Conservation (phyloP, 2,888 invertebrate genomes). For the Limnephilus lunatus region DNA sequence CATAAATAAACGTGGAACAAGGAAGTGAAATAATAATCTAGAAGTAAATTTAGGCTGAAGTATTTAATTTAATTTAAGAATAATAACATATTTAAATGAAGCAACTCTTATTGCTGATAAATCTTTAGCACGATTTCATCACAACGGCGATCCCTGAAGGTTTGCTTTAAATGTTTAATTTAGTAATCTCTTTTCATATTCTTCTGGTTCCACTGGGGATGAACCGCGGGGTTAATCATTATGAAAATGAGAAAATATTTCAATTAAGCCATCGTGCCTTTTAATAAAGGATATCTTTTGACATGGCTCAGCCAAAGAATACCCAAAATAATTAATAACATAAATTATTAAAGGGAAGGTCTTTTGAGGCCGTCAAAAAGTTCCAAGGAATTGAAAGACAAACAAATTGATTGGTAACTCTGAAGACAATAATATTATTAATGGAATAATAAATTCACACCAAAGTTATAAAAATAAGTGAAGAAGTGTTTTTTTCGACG, state of each 20-base stretch:
- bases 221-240: constrained; percentile 48
- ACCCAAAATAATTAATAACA: constrained; percentile 50
- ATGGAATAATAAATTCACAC: constrained; percentile 22
- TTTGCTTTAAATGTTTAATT: constrained; percentile 29
- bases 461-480: neutral
- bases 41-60: neutral
- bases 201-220: constrained; percentile 14
- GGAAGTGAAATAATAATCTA: neutral
- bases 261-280: constrained; percentile 50
- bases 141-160: neutral
- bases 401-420: constrained; percentile 48
- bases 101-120: neutral
- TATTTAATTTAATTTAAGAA: neutral
- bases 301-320: constrained; percentile 41
- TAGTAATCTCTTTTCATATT: constrained; percentile 18
- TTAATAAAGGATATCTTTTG: constrained; percentile 51
- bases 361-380: constrained; percentile 43
- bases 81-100: constrained; percentile 2
- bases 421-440: constrained; percentile 26
- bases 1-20: neutral
- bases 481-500: neutral
- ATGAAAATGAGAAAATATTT: constrained; percentile 51
- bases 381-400: constrained; percentile 42
- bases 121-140: neutral
- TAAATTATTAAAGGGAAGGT: constrained; percentile 31